Evolutionary conservation across 2,113 vertebrate species (phyloP).

Genomic region (Octodon degus): DNA sequence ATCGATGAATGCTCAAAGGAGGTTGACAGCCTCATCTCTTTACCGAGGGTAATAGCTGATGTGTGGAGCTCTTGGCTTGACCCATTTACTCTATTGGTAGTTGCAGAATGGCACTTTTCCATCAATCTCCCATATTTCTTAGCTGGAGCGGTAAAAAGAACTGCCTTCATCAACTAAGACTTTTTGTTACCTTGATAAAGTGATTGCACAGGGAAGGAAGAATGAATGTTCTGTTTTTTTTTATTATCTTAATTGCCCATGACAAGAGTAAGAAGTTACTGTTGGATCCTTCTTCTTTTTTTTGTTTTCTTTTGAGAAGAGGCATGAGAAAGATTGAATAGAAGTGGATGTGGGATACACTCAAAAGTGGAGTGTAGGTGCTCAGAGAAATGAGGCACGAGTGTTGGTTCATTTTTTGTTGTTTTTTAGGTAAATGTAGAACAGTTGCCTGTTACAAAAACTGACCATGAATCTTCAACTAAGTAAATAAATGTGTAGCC

Average conservation of each 20-base stretch:
- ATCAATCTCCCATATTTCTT: not conserved
- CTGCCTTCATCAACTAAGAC: not conserved
- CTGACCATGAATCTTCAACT: conserved; percentile 46
- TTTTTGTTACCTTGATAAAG: conserved; percentile 23
- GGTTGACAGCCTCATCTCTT: not conserved
- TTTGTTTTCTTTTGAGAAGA: not conserved
- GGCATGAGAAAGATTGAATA: not conserved
- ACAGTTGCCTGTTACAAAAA: conserved; percentile 53
- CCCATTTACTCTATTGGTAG: not conserved
- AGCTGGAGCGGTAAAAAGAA: not conserved
- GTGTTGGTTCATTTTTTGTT: not conserved
- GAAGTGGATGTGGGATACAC: not conserved
- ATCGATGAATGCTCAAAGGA: not conserved
- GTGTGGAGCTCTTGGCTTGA: not conserved
- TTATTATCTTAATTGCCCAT: not conserved
- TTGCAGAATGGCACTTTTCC: conserved; percentile 29
- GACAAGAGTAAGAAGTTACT: conserved; percentile 6
- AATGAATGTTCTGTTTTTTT: not conserved
- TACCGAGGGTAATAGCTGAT: not conserved
- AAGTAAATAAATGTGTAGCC: conserved; percentile 47
- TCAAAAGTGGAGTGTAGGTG: not conserved
- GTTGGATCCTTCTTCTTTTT: not conserved
- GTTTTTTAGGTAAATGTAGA: not conserved
- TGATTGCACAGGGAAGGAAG: not conserved
- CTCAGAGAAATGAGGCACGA: not conserved